Percentiles rank a stretch among this genome's conserved stretches.
phyloP scores from a whole-genome alignment of 2,797 vertebrate genomes.

The Channallabes apus region DNA sequence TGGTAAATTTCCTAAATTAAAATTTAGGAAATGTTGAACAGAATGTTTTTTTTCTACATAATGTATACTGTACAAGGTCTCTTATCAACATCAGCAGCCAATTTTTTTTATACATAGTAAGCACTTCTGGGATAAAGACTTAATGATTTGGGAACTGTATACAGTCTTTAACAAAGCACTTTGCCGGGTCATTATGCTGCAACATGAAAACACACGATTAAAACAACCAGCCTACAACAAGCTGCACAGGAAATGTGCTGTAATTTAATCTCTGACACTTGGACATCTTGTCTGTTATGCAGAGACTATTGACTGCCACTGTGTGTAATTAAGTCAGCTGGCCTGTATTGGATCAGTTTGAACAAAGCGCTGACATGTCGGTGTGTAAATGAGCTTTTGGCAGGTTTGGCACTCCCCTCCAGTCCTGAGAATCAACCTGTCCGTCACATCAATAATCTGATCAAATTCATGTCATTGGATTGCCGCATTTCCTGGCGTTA shows the following conservation, averaged over 20 bases:
- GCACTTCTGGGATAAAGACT: background rate
- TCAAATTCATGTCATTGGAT: conserved; percentile 24
- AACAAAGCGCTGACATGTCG: conserved; percentile 74
- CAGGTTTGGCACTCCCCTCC: conserved; percentile 55
- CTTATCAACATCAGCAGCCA: background rate
- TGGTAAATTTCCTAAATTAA: no score
- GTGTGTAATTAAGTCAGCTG: conserved; percentile 75
- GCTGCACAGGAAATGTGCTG: conserved; percentile 41
- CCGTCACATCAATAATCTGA: conserved; percentile 34
- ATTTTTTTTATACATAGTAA: background rate
- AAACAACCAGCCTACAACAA: conserved; percentile 20
- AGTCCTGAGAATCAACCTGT: conserved; percentile 54
- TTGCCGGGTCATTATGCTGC: conserved; percentile 21
- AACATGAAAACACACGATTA: conserved; percentile 33
- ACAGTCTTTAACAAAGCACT: conserved; percentile 5
- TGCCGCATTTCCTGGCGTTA: conserved; percentile 8
- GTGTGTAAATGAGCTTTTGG: conserved; percentile 68
- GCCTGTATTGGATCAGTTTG: conserved; percentile 68
- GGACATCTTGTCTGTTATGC: conserved; percentile 47
- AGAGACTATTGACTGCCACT: conserved; percentile 54
- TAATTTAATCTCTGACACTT: conserved; percentile 48
- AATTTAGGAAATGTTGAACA: background rate
- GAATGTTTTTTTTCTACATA: background rate
- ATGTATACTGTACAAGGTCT: background rate
- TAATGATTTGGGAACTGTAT: background rate